Base-by-base conservation (phyloP, 2,113 vertebrate genomes). In the Anas platyrhynchos region DNA sequence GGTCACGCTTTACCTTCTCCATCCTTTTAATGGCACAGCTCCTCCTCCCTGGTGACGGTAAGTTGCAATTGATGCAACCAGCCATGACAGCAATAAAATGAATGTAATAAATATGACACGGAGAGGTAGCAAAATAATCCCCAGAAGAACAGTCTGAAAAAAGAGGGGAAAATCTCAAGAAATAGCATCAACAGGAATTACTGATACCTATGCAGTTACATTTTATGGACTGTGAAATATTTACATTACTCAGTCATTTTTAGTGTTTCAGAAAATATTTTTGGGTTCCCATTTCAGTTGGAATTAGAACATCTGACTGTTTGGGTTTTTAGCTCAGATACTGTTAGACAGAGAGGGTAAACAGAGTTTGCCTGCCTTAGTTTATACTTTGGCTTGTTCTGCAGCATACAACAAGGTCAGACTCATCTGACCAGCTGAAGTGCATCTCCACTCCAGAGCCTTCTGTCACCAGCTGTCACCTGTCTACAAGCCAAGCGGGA, bases 121-220 rank as follows among this genome's bases (percentile, higher is more conserved):
- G 26, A 99, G n/a, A 6, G 99, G 99, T 41, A 99, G 97, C 94
- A 99, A 98, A 91, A 99, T 81, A 76, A 99, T 93, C 18, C 99
- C 99, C 89, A 98, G 97, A 71, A 99, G 95, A 86, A 98, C 22
- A 81, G 84, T 94, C 98, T 99, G 93, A 41, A 86, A 83, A 86
- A 95, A 73, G 43, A 77, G 21, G 9, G 25, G 11, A 43, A 80
- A 92, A 44, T 69, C 48, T 74, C 48, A 95, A 91, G 65, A 93
- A 72, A 69, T 32, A 1, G 12, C 22, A 84, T 71, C 25, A 79
- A 72, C 12, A 71, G 27, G 71, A 80, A 90, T 38, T 22, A 85
- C 44, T 52, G 25, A 7, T 44, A 48, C 43, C 38, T 73, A 5
- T 66, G 26, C 25, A 52, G 27, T 56, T 80, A 75, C 15, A 41